These are phyloP conservation scores for Panagrolaimus sp. DNA, from an alignment of 1,140 invertebrate genomes.

Conservation along the genomic window DNA sequence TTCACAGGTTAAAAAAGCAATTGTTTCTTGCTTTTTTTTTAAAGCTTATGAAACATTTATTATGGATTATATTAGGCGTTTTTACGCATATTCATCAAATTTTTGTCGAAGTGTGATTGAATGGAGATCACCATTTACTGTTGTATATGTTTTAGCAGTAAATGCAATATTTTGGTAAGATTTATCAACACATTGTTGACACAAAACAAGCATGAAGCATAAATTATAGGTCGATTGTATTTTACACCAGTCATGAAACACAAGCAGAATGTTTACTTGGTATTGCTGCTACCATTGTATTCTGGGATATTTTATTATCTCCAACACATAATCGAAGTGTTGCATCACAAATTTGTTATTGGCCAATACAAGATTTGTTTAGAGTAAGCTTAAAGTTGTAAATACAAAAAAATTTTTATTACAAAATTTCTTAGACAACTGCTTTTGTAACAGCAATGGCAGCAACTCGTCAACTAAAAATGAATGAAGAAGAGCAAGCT, in stretches of 20 bases:
- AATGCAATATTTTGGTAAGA: slow-evolving; percentile 3
- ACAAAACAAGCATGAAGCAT: too few relatives aligned
- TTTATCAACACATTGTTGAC: not conserved
- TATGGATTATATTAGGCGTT: not conserved
- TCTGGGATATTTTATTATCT: slow-evolving; percentile 24
- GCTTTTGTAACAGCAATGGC: slow-evolving; percentile 14
- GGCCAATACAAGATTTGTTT: slow-evolving; percentile 24
- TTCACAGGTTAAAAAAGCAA: too few relatives aligned
- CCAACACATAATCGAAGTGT: slow-evolving; percentile 23
- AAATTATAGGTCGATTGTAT: slow-evolving; percentile 23
- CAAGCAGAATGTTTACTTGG: slow-evolving; percentile 21
- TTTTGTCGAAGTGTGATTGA: slow-evolving; percentile 12
- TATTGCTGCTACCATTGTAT: slow-evolving; percentile 22
- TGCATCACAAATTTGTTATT: slow-evolving; percentile 20
- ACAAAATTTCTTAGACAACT: slow-evolving; percentile 3
- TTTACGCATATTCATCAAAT: slow-evolving; percentile 1
- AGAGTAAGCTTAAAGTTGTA: slow-evolving; percentile 16
- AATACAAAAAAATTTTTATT: slow-evolving; percentile 6
- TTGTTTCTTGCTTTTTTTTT: too few relatives aligned
- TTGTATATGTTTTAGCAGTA: slow-evolving; percentile 8
- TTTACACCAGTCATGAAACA: slow-evolving; percentile 23
- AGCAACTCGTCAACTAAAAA: slow-evolving; percentile 18
- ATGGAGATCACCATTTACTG: slow-evolving; percentile 2
- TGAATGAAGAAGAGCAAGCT: slow-evolving; percentile 25
- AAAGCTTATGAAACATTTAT: too few relatives aligned